Percentiles rank a stretch among this genome's conserved stretches.
Conservation (phyloP, 2,113 vertebrate genomes). For the Apaloderma vittatum region DNA sequence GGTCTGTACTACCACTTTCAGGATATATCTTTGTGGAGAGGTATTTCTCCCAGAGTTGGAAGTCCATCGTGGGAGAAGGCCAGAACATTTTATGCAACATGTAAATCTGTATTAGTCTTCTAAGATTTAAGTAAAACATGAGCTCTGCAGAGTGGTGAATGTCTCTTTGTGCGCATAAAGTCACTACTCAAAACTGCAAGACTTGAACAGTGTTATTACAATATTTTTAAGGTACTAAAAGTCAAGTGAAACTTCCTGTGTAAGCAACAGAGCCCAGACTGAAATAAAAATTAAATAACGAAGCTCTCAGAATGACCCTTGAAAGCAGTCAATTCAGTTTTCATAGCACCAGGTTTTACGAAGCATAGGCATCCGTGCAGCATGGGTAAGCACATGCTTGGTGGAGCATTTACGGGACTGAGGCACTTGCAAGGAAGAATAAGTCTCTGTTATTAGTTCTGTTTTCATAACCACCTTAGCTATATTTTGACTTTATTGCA, state of each 20-base stretch:
- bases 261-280: conserved; percentile 47
- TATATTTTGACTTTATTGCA: conserved; percentile 17
- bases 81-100: background rate
- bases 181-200: conserved; percentile 22
- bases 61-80: background rate
- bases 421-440: conserved; percentile 28
- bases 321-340: conserved; percentile 68
- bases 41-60: background rate
- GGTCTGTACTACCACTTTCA: background rate
- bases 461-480: conserved; percentile 43
- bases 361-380: background rate
- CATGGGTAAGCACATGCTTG: background rate
- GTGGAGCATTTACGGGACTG: conserved; percentile 2
- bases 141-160: conserved; percentile 36
- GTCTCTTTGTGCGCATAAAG: conserved; percentile 51
- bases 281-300: conserved; percentile 62
- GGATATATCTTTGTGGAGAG: background rate
- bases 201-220: background rate
- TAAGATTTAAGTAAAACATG: background rate
- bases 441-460: conserved; percentile 1
- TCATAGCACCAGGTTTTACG: conserved; percentile 52
- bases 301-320: conserved; percentile 10
- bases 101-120: background rate
- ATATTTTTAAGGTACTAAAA: conserved; percentile 55
- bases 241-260: conserved; percentile 58